Evolutionary conservation across 2,113 vertebrate species (phyloP).

Genomic region (Edolisoma coerulescens): DNA sequence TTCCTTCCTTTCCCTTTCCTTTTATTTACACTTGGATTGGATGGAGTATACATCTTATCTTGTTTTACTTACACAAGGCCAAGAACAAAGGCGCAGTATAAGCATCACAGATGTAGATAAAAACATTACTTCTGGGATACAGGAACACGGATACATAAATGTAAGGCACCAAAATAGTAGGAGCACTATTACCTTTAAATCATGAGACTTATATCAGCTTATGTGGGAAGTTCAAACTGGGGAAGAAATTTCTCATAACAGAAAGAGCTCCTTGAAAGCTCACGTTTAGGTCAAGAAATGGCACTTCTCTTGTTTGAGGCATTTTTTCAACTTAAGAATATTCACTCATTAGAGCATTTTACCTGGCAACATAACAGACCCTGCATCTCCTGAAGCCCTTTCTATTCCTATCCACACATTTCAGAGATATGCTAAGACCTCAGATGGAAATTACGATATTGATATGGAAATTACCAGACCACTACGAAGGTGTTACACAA

Average conservation of each 20-base stretch:
- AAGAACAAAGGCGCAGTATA: neutral
- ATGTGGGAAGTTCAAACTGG: accelerated
- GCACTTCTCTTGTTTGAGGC: neutral
- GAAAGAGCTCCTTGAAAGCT: neutral
- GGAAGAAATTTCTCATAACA: neutral
- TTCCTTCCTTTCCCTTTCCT: neutral
- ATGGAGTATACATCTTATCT: neutral
- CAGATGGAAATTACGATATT: neutral
- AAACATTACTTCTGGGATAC: neutral
- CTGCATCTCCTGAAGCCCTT: neutral
- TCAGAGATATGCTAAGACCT: neutral
- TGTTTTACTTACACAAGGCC: neutral
- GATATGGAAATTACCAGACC: neutral
- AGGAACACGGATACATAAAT: neutral
- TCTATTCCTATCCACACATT: neutral
- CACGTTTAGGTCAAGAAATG: neutral
- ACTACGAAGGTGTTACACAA: neutral
- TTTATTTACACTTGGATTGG: neutral
- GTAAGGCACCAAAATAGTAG: neutral
- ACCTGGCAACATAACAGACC: neutral
- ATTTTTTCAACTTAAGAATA: neutral
- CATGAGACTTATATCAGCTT: neutral
- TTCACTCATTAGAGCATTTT: neutral
- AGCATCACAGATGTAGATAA: neutral
- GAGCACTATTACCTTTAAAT: neutral